Evolutionary conservation across 2,113 vertebrate species (phyloP).

Genomic region (Sterrhoptilus dennistouni): DNA sequence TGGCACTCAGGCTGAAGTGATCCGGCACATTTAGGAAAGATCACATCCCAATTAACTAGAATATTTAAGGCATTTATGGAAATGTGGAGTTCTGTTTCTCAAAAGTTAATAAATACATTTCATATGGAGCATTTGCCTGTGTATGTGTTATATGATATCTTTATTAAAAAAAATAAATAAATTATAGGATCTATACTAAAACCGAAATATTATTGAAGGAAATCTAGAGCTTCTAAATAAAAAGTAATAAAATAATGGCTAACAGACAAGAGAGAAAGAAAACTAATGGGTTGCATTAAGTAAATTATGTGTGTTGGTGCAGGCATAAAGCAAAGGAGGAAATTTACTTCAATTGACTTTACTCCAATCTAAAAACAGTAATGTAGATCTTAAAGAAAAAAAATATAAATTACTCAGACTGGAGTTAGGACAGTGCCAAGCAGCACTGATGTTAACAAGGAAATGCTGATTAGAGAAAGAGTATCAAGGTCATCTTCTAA

Average conservation of each 20-base stretch:
- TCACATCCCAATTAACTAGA: conserved; percentile 5
- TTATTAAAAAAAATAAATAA: not conserved
- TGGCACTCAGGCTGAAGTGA: not conserved
- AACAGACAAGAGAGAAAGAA: not conserved
- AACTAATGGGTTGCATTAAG: not conserved
- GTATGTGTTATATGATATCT: not conserved
- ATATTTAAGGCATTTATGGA: conserved; percentile 6
- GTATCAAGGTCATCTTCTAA: conserved; percentile 10
- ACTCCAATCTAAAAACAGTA: not conserved
- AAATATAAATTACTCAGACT: not conserved
- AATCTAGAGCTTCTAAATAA: not conserved
- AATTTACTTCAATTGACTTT: not conserved
- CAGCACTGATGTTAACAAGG: not conserved
- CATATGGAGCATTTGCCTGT: not conserved
- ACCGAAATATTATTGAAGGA: not conserved
- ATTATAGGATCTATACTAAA: not conserved
- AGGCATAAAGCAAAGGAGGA: not conserved
- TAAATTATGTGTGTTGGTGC: not conserved
- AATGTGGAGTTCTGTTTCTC: not conserved
- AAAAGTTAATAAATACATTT: not conserved
- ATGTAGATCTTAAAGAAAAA: not conserved
- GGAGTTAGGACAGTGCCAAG: not conserved
- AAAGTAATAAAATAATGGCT: not conserved
- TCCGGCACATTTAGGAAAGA: not conserved
- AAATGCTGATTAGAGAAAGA: not conserved